Evolutionary conservation across 92 coral and sea anemone species (phyloP).

Genomic region (Porites evermanni): DNA sequence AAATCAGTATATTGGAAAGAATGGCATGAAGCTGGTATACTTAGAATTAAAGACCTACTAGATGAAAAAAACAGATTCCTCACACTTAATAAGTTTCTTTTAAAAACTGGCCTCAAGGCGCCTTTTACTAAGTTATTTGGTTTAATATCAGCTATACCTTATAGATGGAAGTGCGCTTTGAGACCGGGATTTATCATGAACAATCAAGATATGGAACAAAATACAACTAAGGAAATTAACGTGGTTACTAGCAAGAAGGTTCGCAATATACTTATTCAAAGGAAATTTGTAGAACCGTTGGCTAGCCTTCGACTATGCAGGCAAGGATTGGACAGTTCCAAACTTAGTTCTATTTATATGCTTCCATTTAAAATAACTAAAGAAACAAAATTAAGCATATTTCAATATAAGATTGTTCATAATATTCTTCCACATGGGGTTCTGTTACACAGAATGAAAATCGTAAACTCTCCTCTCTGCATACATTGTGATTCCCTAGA

Average conservation of each 20-base stretch:
- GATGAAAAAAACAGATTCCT: background rate
- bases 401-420: conserved; percentile 28
- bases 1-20: conserved; percentile 1
- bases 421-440: conserved; percentile 15
- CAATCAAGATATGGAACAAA: no score
- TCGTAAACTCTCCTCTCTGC: background rate
- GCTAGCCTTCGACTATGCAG: background rate
- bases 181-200: no score
- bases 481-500: background rate
- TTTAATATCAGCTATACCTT: no score
- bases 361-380: conserved; percentile 35
- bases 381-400: conserved; percentile 36
- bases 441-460: background rate
- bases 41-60: background rate
- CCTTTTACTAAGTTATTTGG: no score
- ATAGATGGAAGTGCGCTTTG: no score
- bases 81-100: no score
- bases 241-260: no score
- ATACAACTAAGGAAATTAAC: no score
- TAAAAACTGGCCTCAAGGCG: no score
- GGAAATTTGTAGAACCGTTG: no score
- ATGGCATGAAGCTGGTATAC: background rate
- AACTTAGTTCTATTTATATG: conserved; percentile 3
- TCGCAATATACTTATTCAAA: no score
- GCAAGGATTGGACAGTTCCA: background rate